Base-by-base conservation (phyloP, 2,113 vertebrate genomes). In the Brachyistius frenatus region DNA sequence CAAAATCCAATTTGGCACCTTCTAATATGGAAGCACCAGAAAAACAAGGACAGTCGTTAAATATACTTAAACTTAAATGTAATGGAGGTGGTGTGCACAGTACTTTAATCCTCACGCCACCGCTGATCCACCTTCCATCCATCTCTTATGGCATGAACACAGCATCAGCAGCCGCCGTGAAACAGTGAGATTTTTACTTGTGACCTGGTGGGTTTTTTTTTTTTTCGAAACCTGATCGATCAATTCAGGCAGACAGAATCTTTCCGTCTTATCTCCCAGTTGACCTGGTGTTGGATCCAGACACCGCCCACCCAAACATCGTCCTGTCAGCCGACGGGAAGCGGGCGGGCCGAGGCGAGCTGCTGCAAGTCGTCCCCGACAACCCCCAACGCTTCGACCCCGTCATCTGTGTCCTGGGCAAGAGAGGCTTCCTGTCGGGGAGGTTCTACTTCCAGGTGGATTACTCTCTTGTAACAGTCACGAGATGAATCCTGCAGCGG, bases 381-480 rank as follows among this genome's bases (percentile, higher is more conserved):
- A 87, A 56, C 53, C 93, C 91, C 3, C 86, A 83, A 57, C 86
- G 93, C 2, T 94, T 94, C 0, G 86, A 95, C 79, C 92, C 91
- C 0, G 76, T 78, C 65, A 93, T 93, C 11, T 95, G 94, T 1
- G 94, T 96, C 0, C 50, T 96, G 63, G 92, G 85, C 31, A 87
- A 10, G n/a, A 81, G 64, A n/a, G 64, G 86, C 31, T 95, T 93
- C 82, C 31, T 87, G 53, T 93, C 91, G 0, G 96, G 96, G 2
- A 89, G 92, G 49, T 86, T 93, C 60, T 95, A 90, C 88, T 96
- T 94, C 87, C 89, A 69, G 91, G 92, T 78, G 7, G 58, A 10
- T 44, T 30, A 13, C 31, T 58, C 76, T 15, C 49, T 65, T 49
- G 5, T 11, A 23, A 37, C 4, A 7, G 7, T 37, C 37, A 37